phyloP scores from a whole-genome alignment of 2,113 vertebrate species.

The Cyprinodon tularosa region DNA sequence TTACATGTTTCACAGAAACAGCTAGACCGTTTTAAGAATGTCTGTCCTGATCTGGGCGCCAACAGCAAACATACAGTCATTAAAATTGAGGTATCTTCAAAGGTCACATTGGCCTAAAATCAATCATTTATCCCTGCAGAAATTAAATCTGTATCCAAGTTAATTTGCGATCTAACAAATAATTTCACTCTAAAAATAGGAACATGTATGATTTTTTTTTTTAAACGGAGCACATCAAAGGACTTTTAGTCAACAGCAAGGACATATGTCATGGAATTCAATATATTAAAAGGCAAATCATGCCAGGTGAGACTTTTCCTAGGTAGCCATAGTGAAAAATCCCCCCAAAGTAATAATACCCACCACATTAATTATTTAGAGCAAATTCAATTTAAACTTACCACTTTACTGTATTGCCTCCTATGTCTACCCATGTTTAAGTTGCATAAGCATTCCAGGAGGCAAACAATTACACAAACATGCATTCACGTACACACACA shows the following conservation, averaged over 20 bases:
- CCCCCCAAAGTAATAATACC: constrained; percentile 42
- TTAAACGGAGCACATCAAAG: neutral
- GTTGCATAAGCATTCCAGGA: constrained; percentile 57
- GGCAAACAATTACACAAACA: constrained; percentile 69
- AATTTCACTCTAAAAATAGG: neutral
- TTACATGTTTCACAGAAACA: neutral
- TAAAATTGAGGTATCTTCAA: constrained; percentile 49
- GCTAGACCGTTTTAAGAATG: neutral
- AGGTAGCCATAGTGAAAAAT: constrained; percentile 27
- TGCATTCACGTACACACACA: constrained; percentile 47
- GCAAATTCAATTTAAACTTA: constrained; percentile 54
- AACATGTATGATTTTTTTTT: neutral
- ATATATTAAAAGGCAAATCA: constrained; percentile 39
- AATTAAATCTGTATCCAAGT: constrained; percentile 19
- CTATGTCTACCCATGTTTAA: constrained; percentile 39
- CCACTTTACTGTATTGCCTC: constrained; percentile 40
- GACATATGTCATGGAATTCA: constrained; percentile 18
- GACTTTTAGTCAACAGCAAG: constrained; percentile 24
- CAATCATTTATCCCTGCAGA: constrained; percentile 29
- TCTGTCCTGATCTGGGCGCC: constrained; percentile 40
- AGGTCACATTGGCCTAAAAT: constrained; percentile 50
- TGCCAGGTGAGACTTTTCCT: constrained; percentile 26
- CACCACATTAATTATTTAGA: constrained; percentile 64
- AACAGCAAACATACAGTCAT: constrained; percentile 53
- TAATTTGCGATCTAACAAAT: neutral